A percentile compares a stretch with the other conserved stretches of the same genome.
Conservation (phyloP, 2,888 invertebrate genomes). For the Lasius platythorax region DNA sequence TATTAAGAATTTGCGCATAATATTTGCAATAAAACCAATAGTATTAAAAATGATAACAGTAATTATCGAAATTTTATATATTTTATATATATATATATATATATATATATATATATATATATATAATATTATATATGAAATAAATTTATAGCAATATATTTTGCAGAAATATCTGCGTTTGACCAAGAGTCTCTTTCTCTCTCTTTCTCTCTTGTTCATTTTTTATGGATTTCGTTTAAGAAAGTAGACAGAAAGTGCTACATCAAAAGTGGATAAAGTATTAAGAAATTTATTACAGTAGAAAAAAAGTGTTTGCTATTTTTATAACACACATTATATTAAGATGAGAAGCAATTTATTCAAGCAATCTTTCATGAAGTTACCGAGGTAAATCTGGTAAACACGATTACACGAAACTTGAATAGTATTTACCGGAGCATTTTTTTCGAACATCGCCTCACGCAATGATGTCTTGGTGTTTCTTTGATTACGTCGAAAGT, state of each 20-base stretch:
- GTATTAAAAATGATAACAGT: not conserved
- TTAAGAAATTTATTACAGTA: not conserved
- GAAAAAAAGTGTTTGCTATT: not conserved
- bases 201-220: too few species aligned
- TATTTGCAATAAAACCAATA: not conserved
- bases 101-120: too few species aligned
- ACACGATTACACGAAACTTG: constrained; percentile 29
- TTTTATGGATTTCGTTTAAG: not conserved
- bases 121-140: too few species aligned
- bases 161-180: too few species aligned
- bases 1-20: not conserved
- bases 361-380: not conserved
- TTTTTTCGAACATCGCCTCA: not conserved
- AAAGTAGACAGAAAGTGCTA: not conserved
- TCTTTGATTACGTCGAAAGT: constrained; percentile 39
- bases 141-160: too few species aligned
- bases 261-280: not conserved
- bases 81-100: too few species aligned
- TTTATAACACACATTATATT: not conserved
- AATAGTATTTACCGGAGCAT: constrained; percentile 21
- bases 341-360: not conserved
- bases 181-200: too few species aligned
- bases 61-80: not conserved
- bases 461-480: constrained; percentile 26
- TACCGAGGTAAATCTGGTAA: not conserved